These are phyloP conservation scores for Styela clava DNA, from an alignment of 23 tunicate species.

Conservation along the genomic window DNA sequence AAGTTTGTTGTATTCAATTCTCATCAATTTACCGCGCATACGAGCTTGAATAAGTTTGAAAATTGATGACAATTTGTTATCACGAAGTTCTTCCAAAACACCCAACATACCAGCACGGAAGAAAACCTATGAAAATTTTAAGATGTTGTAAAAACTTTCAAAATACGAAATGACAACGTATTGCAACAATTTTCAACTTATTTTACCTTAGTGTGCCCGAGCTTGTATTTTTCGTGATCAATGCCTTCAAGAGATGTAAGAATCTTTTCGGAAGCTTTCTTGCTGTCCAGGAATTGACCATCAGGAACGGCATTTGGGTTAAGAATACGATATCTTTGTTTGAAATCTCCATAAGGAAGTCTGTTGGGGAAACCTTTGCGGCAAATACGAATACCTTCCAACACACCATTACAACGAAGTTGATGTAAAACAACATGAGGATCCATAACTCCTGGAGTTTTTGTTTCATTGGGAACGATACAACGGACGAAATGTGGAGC, in stretches of 20 bases:
- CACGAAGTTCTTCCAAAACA: conserved; percentile 91
- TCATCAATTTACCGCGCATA: conserved; percentile 78
- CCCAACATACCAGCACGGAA: conserved; percentile 98
- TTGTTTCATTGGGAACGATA: conserved; percentile 93
- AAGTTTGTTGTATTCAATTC: conserved; percentile 88
- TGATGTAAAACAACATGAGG: conserved; percentile 92
- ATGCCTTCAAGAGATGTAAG: conserved; percentile 72
- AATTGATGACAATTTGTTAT: conserved; percentile 75
- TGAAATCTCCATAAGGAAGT: conserved; percentile 92
- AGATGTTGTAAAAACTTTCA: not conserved
- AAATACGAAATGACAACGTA: too few relatives aligned
- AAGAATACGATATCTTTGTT: conserved; percentile 93
- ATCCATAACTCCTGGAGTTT: conserved; percentile 86
- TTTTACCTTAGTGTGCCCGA: conserved; percentile 98
- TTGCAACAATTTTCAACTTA: too few relatives aligned
- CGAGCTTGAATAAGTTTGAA: conserved; percentile 82
- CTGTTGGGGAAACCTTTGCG: conserved; percentile 99
- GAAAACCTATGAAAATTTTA: conserved; percentile 52
- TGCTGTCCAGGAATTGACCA: conserved; percentile 97
- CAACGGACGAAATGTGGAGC: conserved; percentile 99
- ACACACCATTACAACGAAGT: conserved; percentile 98
- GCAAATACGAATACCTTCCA: conserved; percentile 99
- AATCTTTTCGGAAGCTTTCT: conserved; percentile 91
- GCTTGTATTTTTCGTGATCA: conserved; percentile 79
- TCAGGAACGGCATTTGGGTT: conserved; percentile 89